Evolutionary conservation across 1,140 invertebrate genomes (phyloP), one percentile per base, ranked within the genome.

Genomic region (Penaeus vannamei): DNA sequence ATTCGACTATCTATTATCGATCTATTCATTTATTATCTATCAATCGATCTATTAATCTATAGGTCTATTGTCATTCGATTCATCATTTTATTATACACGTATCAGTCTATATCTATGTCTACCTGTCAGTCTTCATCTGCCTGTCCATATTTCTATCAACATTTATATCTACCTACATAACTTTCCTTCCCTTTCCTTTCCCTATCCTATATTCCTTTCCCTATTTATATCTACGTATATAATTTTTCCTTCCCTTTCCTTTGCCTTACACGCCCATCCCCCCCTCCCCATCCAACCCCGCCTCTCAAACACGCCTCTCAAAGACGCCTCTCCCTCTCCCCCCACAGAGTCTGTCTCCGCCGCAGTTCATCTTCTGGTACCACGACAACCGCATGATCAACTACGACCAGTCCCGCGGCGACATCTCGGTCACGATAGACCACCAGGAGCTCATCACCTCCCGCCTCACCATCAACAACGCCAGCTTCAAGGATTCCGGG

Each of bases 401-500:
- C 89, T 92, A 92, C 85, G 92, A 92, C 88, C 84, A 90, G 85
- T 87, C 85, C 72, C 88, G 90, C 53, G 90, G 90, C 1, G 90
- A 88, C 53, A 90, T 90, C 82, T 87, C 77, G 4, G 90, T 91
- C 29, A 85, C 86, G 36, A 91, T 89, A 42, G 81, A 87, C 42
- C 90, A 94, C 95, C 86, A 93, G 92, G 29, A 89, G 32, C 61
- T 72, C 22, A 86, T 88, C 62, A 66, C 85, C 53, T 87, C 87
- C 17, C 77, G 82, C 1, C 85, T 91, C 46, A 91, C 90, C 26
- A 91, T 92, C 53, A 90, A 60, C 32, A 85, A 91, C 69, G 91
- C 90, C 86, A 88, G 61, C 53, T 72, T 85, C 59, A 72, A 77
- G 29, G 90, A 97, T 92, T 96, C 96, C 0, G 96, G 96, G 26